phyloP scores from a whole-genome alignment of 64 coral and sea anemone genomes.

The Montipora cactus region DNA sequence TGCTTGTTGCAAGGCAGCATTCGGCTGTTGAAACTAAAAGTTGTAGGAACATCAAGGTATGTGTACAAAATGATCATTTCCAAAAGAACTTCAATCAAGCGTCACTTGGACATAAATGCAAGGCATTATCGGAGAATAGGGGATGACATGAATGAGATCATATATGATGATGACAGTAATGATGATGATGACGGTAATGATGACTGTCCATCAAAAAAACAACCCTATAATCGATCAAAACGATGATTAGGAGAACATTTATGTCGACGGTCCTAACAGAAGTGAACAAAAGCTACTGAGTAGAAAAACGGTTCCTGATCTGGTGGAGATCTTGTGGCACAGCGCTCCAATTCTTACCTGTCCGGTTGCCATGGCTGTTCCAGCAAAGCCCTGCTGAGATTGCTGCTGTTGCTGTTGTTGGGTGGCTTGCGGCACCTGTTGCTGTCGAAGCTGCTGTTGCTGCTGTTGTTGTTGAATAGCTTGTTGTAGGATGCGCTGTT shows the following conservation, averaged over 20 bases:
- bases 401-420: conserved; percentile 14
- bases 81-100: neutral
- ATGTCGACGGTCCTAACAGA: too few species aligned
- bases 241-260: neutral
- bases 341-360: conserved; percentile 14
- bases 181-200: conserved; percentile 4
- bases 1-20: conserved; percentile 25
- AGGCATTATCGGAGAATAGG: too few species aligned
- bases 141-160: too few species aligned
- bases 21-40: conserved; percentile 35
- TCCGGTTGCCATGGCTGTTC: neutral
- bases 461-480: neutral
- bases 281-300: too few species aligned
- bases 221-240: neutral
- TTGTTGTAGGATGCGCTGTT: neutral
- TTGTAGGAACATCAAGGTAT: neutral
- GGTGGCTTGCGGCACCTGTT: neutral
- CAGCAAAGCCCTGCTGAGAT: neutral
- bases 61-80: too few species aligned
- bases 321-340: neutral
- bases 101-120: too few species aligned
- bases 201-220: neutral
- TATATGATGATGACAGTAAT: neutral
- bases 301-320: neutral
- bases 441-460: conserved; percentile 4